Percentiles rank a stretch among this genome's conserved stretches.
These are phyloP conservation scores for Tupiocoris notatus DNA, from an alignment of 2,888 invertebrate species.

Conservation along the genomic window DNA sequence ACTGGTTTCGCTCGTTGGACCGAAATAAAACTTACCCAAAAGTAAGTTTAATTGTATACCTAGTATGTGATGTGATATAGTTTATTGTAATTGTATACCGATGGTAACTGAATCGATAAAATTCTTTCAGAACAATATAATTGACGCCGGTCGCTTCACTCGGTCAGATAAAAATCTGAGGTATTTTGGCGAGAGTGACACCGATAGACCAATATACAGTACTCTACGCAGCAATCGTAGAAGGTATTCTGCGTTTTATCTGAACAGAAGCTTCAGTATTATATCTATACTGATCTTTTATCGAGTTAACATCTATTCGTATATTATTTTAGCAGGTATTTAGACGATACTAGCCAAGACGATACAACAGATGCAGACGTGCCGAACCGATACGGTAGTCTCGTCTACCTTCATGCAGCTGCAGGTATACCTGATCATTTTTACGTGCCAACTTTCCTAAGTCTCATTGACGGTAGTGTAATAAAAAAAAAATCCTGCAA, in stretches of 20 bases:
- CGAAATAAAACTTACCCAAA: slow-evolving; percentile 8
- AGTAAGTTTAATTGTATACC: no score
- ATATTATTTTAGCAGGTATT: slow-evolving; percentile 11
- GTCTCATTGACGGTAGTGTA: no score
- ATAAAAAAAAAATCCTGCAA: no score
- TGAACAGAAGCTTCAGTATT: no score
- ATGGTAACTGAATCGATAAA: background rate
- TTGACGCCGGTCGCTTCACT: slow-evolving; percentile 16
- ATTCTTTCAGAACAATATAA: background rate
- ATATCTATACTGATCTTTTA: no score
- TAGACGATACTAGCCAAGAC: slow-evolving; percentile 35
- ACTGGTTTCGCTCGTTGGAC: slow-evolving; percentile 30
- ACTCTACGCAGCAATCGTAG: slow-evolving; percentile 1
- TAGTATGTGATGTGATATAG: no score
- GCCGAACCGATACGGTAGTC: slow-evolving; percentile 27
- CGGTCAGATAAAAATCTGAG: slow-evolving; percentile 19
- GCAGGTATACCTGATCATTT: no score
- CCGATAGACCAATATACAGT: background rate
- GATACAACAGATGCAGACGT: slow-evolving; percentile 29
- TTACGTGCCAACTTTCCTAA: no score
- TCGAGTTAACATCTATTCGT: background rate
- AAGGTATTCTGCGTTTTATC: background rate
- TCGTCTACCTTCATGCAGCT: slow-evolving; percentile 36
- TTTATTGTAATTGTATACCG: background rate
- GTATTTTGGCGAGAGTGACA: slow-evolving; percentile 32